These are phyloP conservation scores for Quadriops clusia DNA, from an alignment of 2,888 invertebrate genomes.

Conservation along the genomic window DNA sequence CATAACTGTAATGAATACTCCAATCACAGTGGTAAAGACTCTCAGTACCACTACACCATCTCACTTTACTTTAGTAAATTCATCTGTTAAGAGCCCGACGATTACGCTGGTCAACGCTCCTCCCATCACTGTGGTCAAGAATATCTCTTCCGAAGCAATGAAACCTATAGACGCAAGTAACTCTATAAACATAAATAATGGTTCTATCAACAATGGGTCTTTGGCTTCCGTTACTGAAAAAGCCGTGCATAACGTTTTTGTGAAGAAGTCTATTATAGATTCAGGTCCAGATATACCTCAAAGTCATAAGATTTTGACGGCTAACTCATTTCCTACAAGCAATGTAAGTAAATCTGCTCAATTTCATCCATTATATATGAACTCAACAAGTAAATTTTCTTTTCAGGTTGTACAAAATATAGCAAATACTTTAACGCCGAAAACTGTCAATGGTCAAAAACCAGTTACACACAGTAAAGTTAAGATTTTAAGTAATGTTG, in stretches of 20 bases:
- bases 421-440: constrained; percentile 17
- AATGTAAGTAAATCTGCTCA: constrained; percentile 30
- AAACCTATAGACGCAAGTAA: constrained; percentile 8
- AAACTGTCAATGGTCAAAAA: constrained; percentile 32
- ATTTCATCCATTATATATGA: too few species aligned
- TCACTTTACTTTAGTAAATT: constrained; percentile 33
- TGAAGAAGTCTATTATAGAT: constrained; percentile 27
- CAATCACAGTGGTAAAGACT: constrained; percentile 33
- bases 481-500: constrained; percentile 34
- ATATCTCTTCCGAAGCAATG: constrained; percentile 18
- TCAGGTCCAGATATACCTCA: constrained; percentile 25
- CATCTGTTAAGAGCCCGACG: constrained; percentile 24
- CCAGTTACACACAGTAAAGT: constrained; percentile 25
- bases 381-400: constrained; percentile 4
- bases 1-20: constrained; percentile 34
- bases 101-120: constrained; percentile 33
- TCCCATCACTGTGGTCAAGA: constrained; percentile 32
- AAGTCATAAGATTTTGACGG: constrained; percentile 32
- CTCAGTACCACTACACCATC: constrained; percentile 30
- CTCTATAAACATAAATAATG: constrained; percentile 7
- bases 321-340: constrained; percentile 29
- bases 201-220: constrained; percentile 14
- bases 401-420: constrained; percentile 15
- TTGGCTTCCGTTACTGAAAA: constrained; percentile 16
- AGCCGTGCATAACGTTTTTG: constrained; percentile 32